phyloP scores from a whole-genome alignment of 2,113 vertebrate species.

The Falco punctatus region DNA sequence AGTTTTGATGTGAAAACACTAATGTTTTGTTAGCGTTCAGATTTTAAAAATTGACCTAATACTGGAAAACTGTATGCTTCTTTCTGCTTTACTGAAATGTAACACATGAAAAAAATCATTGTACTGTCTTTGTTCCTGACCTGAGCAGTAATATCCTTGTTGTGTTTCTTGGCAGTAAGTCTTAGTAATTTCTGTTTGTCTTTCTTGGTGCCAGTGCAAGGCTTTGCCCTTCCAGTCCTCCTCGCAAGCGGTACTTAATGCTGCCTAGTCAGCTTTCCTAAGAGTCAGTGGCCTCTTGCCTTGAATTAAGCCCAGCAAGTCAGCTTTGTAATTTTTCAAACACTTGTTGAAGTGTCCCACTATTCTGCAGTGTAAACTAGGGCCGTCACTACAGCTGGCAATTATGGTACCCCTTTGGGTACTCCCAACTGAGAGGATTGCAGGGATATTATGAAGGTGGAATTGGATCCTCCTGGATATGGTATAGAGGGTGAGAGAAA shows the following conservation, averaged over 20 bases:
- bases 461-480: neutral
- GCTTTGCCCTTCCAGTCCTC: neutral
- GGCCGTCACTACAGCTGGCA: neutral
- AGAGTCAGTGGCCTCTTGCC: neutral
- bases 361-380: neutral
- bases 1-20: neutral
- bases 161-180: neutral
- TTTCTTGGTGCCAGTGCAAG: accelerated
- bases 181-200: neutral
- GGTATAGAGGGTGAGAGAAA: neutral
- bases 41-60: neutral
- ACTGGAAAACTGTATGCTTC: neutral
- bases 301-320: neutral
- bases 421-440: neutral
- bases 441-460: neutral
- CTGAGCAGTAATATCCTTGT: neutral
- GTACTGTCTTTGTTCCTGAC: neutral
- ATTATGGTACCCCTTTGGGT: neutral
- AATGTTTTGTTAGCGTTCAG: neutral
- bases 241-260: neutral
- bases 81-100: neutral
- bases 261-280: neutral
- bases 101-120: neutral
- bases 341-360: neutral
- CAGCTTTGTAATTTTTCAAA: neutral